Base-by-base conservation (phyloP, 2,888 invertebrate species). In the Malthinus seriepunctatus region DNA sequence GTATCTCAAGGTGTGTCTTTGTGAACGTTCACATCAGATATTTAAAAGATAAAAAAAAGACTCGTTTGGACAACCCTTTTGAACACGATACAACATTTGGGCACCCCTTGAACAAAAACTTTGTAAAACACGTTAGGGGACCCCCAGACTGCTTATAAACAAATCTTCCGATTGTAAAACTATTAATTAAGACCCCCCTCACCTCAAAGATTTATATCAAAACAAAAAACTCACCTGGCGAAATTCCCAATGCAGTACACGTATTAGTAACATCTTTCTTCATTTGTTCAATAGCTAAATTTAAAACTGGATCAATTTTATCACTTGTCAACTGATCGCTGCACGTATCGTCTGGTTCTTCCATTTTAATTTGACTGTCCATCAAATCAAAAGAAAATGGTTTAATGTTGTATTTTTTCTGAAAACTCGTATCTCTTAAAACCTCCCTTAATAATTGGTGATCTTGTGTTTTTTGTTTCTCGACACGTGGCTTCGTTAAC, bases 241-340 rank as follows among this genome's bases (percentile, higher is more conserved):
- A 90, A 79, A 95, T 94, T 79, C 90, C 91, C 72, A 94, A 85
- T 68, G 90, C 87, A 51, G 87, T 87, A 79, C 93, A 94, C 8
- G 93, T 91, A 73, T 86, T 89, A 76, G 90, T 90, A 50, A 93
- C 91, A 75, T 94, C 94, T 73, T 90, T 87, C 71, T 89, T 88
- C 66, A 92, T 88, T 76, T 94, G 91, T 74, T 93, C 91, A 69
- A 94, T 90, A 31, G 93, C 93, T 80, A 93, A 83, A 61, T 89
- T 90, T 51, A 93, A 82, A 33, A 93, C 91, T 10, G 90, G 89
- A 75, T 92, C 93, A 67, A 93, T 90, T 70, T 89, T 89, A 68
- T 89, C 90, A 49, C 89, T 84, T 49, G 86, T 86, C 46, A 88
- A 78, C 50, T 85, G 82, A 11, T 81, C 82, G 69, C 80, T 81